Evolutionary conservation across 2,888 invertebrate species (phyloP).

Genomic region (Brachynemurus nebulosus): DNA sequence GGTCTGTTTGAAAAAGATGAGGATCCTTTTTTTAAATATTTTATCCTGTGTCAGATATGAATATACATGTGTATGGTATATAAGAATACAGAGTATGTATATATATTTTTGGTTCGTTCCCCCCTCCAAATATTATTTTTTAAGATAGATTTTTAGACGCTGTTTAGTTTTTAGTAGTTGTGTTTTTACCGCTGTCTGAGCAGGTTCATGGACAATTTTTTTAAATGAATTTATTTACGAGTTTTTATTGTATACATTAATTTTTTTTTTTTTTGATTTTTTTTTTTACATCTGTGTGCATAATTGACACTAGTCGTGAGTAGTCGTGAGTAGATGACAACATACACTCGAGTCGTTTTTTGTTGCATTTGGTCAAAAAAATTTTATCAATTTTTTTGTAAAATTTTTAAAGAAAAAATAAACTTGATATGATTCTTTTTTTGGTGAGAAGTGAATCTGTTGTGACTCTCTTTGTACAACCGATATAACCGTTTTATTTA

Average conservation of each 20-base stretch:
- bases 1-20: constrained; percentile 1
- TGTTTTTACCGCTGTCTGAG: constrained; percentile 6
- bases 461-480: background rate
- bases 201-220: constrained; percentile 7
- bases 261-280: background rate
- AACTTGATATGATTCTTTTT: background rate
- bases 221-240: background rate
- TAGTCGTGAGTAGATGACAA: too few species aligned
- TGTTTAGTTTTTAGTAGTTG: constrained; percentile 8
- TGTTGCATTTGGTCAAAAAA: too few species aligned
- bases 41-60: constrained; percentile 5
- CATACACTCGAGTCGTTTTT: too few species aligned
- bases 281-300: background rate
- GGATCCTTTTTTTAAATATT: constrained; percentile 5
- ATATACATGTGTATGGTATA: too few species aligned
- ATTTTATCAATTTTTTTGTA: background rate
- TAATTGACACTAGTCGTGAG: too few species aligned
- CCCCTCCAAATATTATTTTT: constrained; percentile 5
- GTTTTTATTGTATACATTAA: background rate
- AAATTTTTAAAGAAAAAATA: background rate
- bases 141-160: constrained; percentile 8
- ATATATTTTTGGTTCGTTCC: background rate
- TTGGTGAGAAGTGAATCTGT: background rate
- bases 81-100: too few species aligned
- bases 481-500: background rate